Conservation (phyloP, 2,797 vertebrate species). For the Ambastaia sidthimunki region DNA sequence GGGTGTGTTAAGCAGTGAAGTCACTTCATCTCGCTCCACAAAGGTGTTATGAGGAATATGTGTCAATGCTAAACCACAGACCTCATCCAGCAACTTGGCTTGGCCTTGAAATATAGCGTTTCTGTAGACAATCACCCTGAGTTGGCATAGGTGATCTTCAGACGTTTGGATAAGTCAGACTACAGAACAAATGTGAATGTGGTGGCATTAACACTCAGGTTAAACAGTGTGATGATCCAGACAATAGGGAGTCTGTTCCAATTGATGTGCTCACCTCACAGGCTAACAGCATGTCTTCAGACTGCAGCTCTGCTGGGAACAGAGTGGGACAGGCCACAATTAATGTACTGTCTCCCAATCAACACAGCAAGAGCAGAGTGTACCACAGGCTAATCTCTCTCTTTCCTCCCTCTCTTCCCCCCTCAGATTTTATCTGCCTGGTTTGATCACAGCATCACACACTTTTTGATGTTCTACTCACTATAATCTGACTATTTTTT, state of each 20-base stretch:
- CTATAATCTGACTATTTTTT: background rate
- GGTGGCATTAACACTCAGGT: constrained; percentile 6
- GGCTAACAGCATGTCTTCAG: constrained; percentile 36
- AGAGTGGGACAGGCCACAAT: constrained; percentile 40
- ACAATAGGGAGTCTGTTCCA: constrained; percentile 43
- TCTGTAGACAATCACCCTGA: background rate
- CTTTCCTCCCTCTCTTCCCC: background rate
- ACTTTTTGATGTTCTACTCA: background rate
- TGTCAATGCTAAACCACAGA: constrained; percentile 19
- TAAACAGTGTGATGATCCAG: background rate
- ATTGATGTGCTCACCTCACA: constrained; percentile 26
- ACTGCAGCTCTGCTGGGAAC: constrained; percentile 24
- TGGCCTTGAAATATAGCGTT: background rate
- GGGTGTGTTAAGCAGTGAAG: constrained; percentile 9
- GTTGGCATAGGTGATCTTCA: background rate
- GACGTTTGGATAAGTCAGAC: background rate
- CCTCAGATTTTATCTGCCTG: background rate
- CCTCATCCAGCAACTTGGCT: background rate
- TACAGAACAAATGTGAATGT: constrained; percentile 3
- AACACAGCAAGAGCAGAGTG: constrained; percentile 20
- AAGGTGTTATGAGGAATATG: background rate
- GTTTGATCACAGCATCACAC: constrained; percentile 2
- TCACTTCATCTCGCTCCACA: background rate
- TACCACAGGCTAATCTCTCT: background rate
- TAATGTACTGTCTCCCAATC: constrained; percentile 35